These are phyloP conservation scores for Chironomus tentans DNA, from an alignment of 2,888 invertebrate species.

Conservation along the genomic window DNA sequence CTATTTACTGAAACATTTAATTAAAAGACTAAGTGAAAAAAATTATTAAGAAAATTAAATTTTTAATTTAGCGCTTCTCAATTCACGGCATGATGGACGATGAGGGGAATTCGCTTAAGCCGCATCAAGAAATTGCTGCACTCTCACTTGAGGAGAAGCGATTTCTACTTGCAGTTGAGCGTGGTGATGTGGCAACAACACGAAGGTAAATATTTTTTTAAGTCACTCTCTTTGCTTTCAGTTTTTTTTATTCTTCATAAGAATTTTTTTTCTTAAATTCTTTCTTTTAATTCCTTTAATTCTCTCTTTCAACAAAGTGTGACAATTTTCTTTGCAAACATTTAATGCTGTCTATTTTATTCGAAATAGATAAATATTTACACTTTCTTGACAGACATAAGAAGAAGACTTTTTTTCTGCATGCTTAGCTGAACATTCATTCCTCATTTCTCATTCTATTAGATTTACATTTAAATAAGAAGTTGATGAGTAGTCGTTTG, in stretches of 20 bases:
- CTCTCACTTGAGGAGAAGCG: slow-evolving; percentile 84
- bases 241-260: too few species aligned
- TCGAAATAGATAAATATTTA: neutral
- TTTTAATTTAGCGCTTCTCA: slow-evolving; percentile 54
- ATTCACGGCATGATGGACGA: slow-evolving; percentile 91
- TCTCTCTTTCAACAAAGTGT: neutral
- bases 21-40: neutral
- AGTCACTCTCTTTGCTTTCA: neutral
- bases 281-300: neutral
- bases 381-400: neutral
- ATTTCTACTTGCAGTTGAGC: slow-evolving; percentile 87
- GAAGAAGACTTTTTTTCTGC: neutral
- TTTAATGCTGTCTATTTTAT: neutral
- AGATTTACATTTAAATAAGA: too few species aligned
- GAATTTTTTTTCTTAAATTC: too few species aligned
- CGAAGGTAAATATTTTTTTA: slow-evolving; percentile 49
- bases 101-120: slow-evolving; percentile 78
- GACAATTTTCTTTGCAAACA: neutral
- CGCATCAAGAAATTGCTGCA: slow-evolving; percentile 80
- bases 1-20: neutral
- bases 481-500: too few species aligned
- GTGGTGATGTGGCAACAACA: slow-evolving; percentile 92
- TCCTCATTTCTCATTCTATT: neutral
- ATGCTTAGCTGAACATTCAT: neutral
- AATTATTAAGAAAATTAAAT: neutral